Conservation (phyloP, 2,797 vertebrate genomes). For the Lagocephalus sceleratus region DNA sequence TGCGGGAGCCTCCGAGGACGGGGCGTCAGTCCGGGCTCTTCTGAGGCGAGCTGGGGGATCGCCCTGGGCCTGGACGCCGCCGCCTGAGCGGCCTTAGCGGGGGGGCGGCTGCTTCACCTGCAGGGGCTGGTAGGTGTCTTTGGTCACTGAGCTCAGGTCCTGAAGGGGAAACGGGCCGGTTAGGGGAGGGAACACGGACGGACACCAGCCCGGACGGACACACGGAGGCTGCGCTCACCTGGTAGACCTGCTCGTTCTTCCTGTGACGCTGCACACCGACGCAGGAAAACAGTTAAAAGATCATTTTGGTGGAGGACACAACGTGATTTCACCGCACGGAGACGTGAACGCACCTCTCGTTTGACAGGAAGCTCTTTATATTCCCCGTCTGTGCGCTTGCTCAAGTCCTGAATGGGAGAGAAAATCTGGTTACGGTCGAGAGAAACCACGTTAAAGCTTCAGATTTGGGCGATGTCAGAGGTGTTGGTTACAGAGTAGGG, state of each 20-base stretch:
- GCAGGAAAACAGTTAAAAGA: neutral
- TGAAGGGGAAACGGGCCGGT: slow-evolving; percentile 34
- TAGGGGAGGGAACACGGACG: neutral
- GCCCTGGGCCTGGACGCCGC: too few relatives aligned
- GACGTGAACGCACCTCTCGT: slow-evolving; percentile 28
- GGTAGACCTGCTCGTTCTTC: slow-evolving; percentile 64
- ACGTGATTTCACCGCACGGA: neutral
- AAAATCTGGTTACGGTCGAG: neutral
- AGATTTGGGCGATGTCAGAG: neutral
- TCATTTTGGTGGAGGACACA: neutral
- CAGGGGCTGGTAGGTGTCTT: slow-evolving; percentile 87
- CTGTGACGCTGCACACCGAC: slow-evolving; percentile 51
- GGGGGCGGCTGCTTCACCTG: slow-evolving; percentile 79
- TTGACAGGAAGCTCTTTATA: slow-evolving; percentile 56
- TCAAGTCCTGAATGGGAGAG: slow-evolving; percentile 21
- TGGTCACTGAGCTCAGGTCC: slow-evolving; percentile 82
- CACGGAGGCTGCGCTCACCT: slow-evolving; percentile 48
- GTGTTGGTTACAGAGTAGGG: slow-evolving; percentile 60
- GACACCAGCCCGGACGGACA: neutral
- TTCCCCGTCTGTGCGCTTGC: slow-evolving; percentile 9
- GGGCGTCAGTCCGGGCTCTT: too few relatives aligned
- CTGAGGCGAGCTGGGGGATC: too few relatives aligned
- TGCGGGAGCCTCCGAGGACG: neutral
- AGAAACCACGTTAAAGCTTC: too few relatives aligned
- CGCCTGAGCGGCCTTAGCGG: slow-evolving; percentile 57